These are phyloP conservation scores for Pagetopsis macropterus DNA, from an alignment of 2,797 vertebrate genomes.

Conservation along the genomic window DNA sequence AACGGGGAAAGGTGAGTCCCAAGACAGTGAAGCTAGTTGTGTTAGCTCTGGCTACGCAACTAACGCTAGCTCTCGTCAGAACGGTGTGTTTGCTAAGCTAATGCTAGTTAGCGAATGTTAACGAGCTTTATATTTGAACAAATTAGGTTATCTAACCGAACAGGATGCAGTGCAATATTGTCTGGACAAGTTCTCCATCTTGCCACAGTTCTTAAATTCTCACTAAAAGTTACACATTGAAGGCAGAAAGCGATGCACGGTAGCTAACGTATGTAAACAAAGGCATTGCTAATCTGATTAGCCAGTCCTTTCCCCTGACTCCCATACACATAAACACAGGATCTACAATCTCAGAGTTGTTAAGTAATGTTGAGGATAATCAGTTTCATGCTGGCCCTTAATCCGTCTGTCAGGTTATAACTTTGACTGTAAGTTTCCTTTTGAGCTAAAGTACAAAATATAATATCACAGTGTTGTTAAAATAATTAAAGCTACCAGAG, in stretches of 20 bases:
- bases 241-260: neutral
- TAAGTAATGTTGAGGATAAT: neutral
- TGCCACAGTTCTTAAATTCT: rapidly evolving
- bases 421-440: neutral
- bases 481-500: neutral
- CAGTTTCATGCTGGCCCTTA: rapidly evolving
- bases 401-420: neutral
- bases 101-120: conserved; percentile 22
- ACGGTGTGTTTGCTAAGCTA: conserved; percentile 37
- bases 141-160: neutral
- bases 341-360: rapidly evolving
- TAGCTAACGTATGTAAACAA: conserved; percentile 60
- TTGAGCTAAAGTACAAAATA: neutral
- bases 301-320: neutral
- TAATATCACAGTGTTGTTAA: neutral
- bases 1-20: conserved; percentile 54
- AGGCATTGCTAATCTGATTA: conserved; percentile 15
- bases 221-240: neutral
- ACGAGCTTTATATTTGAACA: neutral
- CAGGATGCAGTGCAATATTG: rapidly evolving
- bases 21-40: neutral
- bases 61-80: neutral
- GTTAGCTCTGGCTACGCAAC: conserved; percentile 16
- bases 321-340: neutral
- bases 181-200: rapidly evolving